Evolutionary conservation across 2,113 vertebrate species (phyloP).

Genomic region (Neofelis nebulosa): DNA sequence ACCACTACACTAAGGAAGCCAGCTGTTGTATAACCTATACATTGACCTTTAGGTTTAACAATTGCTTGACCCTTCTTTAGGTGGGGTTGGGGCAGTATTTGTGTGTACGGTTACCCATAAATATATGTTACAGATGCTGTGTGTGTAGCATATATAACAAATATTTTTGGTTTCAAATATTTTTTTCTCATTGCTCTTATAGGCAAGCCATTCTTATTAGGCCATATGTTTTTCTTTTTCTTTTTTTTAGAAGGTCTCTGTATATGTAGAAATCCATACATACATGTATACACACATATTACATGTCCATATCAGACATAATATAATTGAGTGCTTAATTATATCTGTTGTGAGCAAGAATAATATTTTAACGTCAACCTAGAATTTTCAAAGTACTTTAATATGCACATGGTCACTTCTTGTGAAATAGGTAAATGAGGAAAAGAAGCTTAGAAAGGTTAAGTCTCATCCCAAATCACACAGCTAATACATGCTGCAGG

Average conservation of each 20-base stretch:
- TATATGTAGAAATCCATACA: background rate
- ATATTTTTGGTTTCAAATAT: background rate
- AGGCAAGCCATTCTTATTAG: background rate
- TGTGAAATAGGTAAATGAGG: background rate
- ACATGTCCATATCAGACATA: constrained; percentile 1
- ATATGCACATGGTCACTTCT: background rate
- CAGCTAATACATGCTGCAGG: background rate
- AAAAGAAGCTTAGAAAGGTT: background rate
- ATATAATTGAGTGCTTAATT: constrained; percentile 32
- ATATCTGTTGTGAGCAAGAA: background rate
- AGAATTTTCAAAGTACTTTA: constrained; percentile 24
- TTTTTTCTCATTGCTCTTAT: background rate
- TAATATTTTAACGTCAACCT: background rate
- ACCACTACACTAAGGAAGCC: no score
- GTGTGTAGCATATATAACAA: background rate
- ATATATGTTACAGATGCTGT: background rate
- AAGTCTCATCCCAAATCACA: background rate
- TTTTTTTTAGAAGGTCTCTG: background rate
- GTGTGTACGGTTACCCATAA: background rate
- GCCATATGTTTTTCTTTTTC: constrained; percentile 7
- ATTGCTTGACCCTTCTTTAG: background rate
- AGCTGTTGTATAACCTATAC: background rate
- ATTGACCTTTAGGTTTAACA: background rate
- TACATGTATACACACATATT: background rate
- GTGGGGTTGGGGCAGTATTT: background rate